phyloP scores from a whole-genome alignment of 1,140 invertebrate species.

The Micrasema minimum region DNA sequence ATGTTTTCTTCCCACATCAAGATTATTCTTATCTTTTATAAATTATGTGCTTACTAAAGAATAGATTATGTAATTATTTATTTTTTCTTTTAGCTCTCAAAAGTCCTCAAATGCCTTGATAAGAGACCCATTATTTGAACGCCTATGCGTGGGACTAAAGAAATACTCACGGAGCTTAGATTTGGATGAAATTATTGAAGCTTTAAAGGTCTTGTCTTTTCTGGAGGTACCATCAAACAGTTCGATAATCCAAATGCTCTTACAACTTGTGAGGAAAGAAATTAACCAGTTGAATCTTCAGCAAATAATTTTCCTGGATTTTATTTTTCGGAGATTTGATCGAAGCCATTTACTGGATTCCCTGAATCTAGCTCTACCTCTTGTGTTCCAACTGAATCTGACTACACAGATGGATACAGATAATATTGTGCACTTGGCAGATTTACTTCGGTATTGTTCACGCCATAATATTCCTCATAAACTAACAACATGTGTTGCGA shows the following conservation, averaged over 20 bases:
- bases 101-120: neutral
- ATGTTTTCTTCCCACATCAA: too few relatives aligned
- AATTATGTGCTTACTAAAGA: too few relatives aligned
- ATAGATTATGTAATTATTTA: too few relatives aligned
- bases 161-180: constrained; percentile 66
- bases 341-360: constrained; percentile 69
- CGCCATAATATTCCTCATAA: constrained; percentile 64
- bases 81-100: constrained; percentile 18
- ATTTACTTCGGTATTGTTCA: constrained; percentile 66
- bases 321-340: constrained; percentile 64
- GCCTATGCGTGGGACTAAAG: constrained; percentile 66
- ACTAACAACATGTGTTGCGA: constrained; percentile 64
- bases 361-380: constrained; percentile 69
- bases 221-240: constrained; percentile 68
- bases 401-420: constrained; percentile 66
- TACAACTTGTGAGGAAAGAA: constrained; percentile 70
- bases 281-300: constrained; percentile 70
- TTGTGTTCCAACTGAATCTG: constrained; percentile 72
- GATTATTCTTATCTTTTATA: too few relatives aligned
- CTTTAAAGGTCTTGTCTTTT: constrained; percentile 68
- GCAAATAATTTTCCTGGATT: constrained; percentile 72
- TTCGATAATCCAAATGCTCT: constrained; percentile 69
- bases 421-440: constrained; percentile 63
- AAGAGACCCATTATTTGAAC: constrained; percentile 59
- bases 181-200: constrained; percentile 66